phyloP scores from a whole-genome alignment of 2,113 vertebrate genomes.

The Coreoperca whiteheadi region DNA sequence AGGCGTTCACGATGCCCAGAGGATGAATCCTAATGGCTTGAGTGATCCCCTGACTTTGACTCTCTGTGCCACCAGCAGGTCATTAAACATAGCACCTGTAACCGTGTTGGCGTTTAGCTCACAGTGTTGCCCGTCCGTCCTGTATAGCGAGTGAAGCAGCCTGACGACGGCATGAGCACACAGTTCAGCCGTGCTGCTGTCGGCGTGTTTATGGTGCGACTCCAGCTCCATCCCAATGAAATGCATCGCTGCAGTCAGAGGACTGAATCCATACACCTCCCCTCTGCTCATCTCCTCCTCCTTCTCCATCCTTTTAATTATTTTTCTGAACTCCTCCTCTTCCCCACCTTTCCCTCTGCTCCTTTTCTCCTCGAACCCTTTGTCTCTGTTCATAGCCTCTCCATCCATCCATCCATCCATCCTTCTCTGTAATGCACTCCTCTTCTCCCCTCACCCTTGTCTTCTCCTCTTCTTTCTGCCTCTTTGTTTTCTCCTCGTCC shows the following conservation, averaged over 20 bases:
- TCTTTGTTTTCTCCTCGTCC: neutral
- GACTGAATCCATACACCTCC: conserved; percentile 43
- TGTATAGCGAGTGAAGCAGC: too few species aligned
- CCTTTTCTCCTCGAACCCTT: neutral
- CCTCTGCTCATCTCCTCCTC: conserved; percentile 11
- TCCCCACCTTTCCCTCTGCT: neutral
- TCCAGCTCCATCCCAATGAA: conserved; percentile 28
- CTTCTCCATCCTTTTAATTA: neutral
- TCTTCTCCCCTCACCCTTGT: neutral
- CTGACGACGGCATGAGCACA: too few species aligned
- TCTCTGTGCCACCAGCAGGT: neutral
- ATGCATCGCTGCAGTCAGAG: conserved; percentile 44
- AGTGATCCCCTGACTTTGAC: neutral
- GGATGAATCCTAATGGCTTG: neutral
- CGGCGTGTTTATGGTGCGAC: conserved; percentile 10
- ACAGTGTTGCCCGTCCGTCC: too few species aligned
- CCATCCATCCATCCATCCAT: neutral
- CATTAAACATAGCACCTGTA: neutral
- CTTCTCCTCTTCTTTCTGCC: neutral
- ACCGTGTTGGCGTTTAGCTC: neutral
- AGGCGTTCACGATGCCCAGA: neutral
- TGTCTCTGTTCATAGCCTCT: neutral
- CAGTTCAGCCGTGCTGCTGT: too few species aligned
- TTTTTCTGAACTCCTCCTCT: neutral
- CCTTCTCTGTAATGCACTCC: neutral